These are phyloP conservation scores for Drosophila meridiana DNA, from an alignment of 2,888 invertebrate species.

Conservation along the genomic window DNA sequence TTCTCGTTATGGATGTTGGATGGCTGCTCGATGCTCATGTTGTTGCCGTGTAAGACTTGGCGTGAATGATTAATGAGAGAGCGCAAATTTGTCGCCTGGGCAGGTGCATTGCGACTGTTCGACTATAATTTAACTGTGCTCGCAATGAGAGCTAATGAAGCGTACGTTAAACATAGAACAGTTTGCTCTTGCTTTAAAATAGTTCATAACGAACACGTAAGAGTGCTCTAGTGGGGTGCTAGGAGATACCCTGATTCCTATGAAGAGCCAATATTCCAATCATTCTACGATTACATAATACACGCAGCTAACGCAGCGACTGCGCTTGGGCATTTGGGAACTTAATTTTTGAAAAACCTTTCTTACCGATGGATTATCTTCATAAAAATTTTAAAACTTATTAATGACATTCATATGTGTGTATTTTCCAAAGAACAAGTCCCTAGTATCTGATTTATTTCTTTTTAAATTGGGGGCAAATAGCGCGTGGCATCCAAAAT, in stretches of 20 bases:
- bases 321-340: too few relatives aligned
- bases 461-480: too few relatives aligned
- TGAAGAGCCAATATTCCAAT: not conserved
- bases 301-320: too few relatives aligned
- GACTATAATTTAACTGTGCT: constrained; percentile 37
- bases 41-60: constrained; percentile 35
- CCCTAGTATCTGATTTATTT: too few relatives aligned
- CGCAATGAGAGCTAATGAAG: constrained; percentile 46
- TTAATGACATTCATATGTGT: too few relatives aligned
- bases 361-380: too few relatives aligned
- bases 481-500: too few relatives aligned
- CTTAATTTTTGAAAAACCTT: too few relatives aligned
- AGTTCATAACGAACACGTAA: not conserved
- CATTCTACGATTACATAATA: too few relatives aligned
- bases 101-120: constrained; percentile 41
- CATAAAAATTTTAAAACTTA: too few relatives aligned
- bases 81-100: constrained; percentile 7
- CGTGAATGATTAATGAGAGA: constrained; percentile 61
- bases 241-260: not conserved
- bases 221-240: not conserved
- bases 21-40: constrained; percentile 6
- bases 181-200: not conserved
- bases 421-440: too few relatives aligned
- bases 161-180: constrained; percentile 17
- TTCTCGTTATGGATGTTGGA: constrained; percentile 21